Base-by-base conservation (phyloP, 2,888 invertebrate genomes). In the Unio pictorum region DNA sequence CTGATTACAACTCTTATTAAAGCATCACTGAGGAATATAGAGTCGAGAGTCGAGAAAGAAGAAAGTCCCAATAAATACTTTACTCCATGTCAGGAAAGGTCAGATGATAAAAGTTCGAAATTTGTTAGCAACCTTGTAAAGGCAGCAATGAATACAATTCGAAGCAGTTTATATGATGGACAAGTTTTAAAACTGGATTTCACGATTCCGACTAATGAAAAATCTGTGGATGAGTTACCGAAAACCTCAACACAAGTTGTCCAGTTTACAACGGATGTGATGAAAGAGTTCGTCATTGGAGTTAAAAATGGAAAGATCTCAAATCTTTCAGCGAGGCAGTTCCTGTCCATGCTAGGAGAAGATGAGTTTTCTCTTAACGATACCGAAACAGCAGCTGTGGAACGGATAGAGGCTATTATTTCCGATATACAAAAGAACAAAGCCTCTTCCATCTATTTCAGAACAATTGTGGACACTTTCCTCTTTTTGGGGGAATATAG, bases 21-120 rank as follows among this genome's bases (percentile, higher is more conserved):
- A 56, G 78, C 78, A 70, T 79, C 81, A 8, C 59, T 82, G 1
- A 60, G 60, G 2, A 78, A 80, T 62, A 73, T 81, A 23, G 71
- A 76, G 23, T 64, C 78, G 63, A 80, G 79, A 64, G 74, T 81
- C 30, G 69, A 60, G 26, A 75, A 72, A 55, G 79, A 81, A 28
- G 64, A 68, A 34, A 55, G 73, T 30, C 66, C 66, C 17, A 59
- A 67, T 18, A 73, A 75, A 15, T 69, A 72, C 18, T 72, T 76
- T 61, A 69, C 67, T 54, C 77, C 77, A 57, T 77, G 70, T 34
- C 45, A 59, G 5, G 54, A 54, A 45, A 55, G 57, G 5, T 30
- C 56, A 26, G 17, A 28, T 7, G 72, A 73, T 5, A 23, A 55
- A 20, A 59, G 72, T 15, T 58, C 71, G n/a, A 56, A 55, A 30